Evolutionary conservation across 2,797 vertebrate genomes (phyloP), one percentile per base, ranked within the genome.

Genomic region (Channa striata): DNA sequence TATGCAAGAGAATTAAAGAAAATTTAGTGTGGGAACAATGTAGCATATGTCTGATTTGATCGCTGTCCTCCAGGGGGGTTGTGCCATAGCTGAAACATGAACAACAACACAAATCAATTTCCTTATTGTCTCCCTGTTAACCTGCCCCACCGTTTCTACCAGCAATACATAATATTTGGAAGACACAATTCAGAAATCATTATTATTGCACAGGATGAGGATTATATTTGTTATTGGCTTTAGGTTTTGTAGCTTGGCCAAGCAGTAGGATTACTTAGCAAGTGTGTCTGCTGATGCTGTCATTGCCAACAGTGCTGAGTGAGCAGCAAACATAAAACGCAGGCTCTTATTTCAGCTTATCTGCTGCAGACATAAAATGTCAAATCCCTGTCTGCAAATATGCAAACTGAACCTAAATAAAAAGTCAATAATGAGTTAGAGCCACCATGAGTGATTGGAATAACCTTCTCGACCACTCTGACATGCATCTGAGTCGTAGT

Each of bases 41-140:
- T 30, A 30, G 25, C n/a, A 68, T 17, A 11, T 46, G 39, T 36
- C 13, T 9, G 16, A 40, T 44, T 62, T 43, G 53, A 51, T 57
- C 30, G n/a, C 42, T 77, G 75, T 59, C 48, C 53, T 30, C 21
- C 21, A 17, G 64, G 70, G n/a, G 59, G 37, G 16, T 43, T 40
- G 37, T n/a, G 40, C 57, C 57, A 40, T 11, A 13, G 50, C 11
- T 20, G 19, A 20, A 39, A 49, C 39, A 33, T 52, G 0, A 43
- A 40, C 52, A 42, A 51, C 42, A 68, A 61, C 19, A 34, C 36
- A 51, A 30, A 37, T 17, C 17, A 7, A 11, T 53, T 47, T 36
- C 17, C 16, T 30, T 14, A 10, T 42, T 3, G 16, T 23, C 19
- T 11, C 10, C 44, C 23, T 65, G 25, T 21, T 47, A 33, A 50